These are phyloP conservation scores for Trissolcus brochymenae DNA, from an alignment of 2,888 invertebrate genomes.

Conservation along the genomic window DNA sequence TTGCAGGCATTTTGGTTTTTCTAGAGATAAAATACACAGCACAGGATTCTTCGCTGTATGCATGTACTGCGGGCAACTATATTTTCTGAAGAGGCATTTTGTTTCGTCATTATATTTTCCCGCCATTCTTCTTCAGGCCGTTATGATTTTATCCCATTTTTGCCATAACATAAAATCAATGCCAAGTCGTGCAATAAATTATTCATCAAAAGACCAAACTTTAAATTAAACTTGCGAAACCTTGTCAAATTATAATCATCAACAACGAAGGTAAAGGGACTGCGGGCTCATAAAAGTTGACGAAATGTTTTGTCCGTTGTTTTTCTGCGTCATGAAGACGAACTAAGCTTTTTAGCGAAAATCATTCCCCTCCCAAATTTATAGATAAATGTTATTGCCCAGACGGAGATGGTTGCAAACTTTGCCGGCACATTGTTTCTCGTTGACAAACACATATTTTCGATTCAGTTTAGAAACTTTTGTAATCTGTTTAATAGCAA, in stretches of 20 bases:
- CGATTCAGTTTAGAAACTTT: slow-evolving; percentile 17
- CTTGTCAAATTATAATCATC: slow-evolving; percentile 1
- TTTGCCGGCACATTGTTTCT: slow-evolving; percentile 31
- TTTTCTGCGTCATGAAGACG: slow-evolving; percentile 1
- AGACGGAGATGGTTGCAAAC: slow-evolving; percentile 20
- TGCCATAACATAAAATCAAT: no score
- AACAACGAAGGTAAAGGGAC: background rate
- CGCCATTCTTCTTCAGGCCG: no score
- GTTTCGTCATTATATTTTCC: no score
- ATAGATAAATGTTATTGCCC: slow-evolving; percentile 35
- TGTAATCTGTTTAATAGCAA: slow-evolving; percentile 32
- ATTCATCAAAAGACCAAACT: no score
- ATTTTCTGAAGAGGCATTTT: no score
- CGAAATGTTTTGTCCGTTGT: slow-evolving; percentile 11
- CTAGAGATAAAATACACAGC: slow-evolving; percentile 38
- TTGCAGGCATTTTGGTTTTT: slow-evolving; percentile 44
- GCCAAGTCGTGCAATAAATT: no score
- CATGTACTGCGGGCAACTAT: background rate
- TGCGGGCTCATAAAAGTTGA: slow-evolving; percentile 24
- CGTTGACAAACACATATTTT: slow-evolving; percentile 42
- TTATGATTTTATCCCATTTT: no score
- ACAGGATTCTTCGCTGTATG: slow-evolving; percentile 1
- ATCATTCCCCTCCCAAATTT: slow-evolving; percentile 18
- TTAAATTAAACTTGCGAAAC: background rate
- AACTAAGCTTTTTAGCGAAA: slow-evolving; percentile 13